Percentiles rank a stretch among this genome's conserved stretches.
Conservation (phyloP, 2,888 invertebrate genomes). For the Cheilosia vulpina region DNA sequence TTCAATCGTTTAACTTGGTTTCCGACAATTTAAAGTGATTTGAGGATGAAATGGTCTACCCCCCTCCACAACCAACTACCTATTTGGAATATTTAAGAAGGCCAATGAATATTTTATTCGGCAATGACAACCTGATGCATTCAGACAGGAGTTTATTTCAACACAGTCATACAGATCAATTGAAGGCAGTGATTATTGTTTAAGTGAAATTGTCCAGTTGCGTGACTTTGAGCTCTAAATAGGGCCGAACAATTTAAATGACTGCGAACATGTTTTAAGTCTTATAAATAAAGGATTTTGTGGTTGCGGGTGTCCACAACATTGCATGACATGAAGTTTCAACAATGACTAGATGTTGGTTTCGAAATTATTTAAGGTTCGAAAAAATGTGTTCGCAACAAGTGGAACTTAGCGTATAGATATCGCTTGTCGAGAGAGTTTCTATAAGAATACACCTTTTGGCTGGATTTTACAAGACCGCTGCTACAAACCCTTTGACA, state of each 20-base stretch:
- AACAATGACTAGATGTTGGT: too few relatives aligned
- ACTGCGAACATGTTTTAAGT: not conserved
- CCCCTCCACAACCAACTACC: too few relatives aligned
- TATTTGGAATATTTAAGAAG: conserved; percentile 24
- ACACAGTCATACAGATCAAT: conserved; percentile 10
- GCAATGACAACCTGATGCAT: conserved; percentile 59
- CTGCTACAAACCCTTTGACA: not conserved
- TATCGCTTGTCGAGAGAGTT: too few relatives aligned
- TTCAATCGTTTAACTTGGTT: conserved; percentile 56
- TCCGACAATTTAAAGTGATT: conserved; percentile 37
- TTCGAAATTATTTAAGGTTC: too few relatives aligned
- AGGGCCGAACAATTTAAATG: not conserved
- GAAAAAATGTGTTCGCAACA: too few relatives aligned
- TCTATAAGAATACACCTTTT: too few relatives aligned
- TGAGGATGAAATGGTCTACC: not conserved
- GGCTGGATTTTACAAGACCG: too few relatives aligned
- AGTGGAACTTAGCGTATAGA: too few relatives aligned
- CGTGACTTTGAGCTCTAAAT: conserved; percentile 1
- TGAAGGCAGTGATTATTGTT: conserved; percentile 8
- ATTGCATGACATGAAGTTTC: too few relatives aligned
- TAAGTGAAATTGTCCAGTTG: conserved; percentile 22
- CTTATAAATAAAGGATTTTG: not conserved
- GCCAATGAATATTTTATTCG: conserved; percentile 47
- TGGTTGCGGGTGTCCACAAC: not conserved
- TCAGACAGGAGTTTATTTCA: conserved; percentile 1